Evolutionary conservation across 2,797 vertebrate species (phyloP).

Genomic region (Vespertilio murinus): DNA sequence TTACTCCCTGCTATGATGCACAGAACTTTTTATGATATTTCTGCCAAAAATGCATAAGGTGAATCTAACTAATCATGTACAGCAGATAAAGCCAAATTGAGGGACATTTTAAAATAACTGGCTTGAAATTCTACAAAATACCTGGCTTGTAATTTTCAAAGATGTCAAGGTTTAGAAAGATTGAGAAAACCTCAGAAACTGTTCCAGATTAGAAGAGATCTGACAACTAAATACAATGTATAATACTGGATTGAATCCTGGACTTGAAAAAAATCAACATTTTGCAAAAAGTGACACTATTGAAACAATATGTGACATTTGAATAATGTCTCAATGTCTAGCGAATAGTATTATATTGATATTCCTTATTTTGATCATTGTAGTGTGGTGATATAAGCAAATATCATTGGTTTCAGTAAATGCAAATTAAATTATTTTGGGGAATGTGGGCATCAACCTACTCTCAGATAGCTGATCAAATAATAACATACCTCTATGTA

Average conservation of each 20-base stretch:
- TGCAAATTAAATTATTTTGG: not conserved
- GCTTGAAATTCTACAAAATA: not conserved
- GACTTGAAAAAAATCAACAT: not conserved
- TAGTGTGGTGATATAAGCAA: not conserved
- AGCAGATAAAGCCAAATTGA: not conserved
- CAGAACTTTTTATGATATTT: not conserved
- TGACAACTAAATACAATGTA: not conserved
- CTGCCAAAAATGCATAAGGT: not conserved
- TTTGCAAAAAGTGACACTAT: not conserved
- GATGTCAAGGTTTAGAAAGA: not conserved
- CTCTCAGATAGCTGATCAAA: not conserved
- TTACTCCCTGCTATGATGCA: not conserved
- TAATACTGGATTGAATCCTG: not conserved
- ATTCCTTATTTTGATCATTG: not conserved
- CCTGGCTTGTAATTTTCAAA: not conserved
- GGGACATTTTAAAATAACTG: not conserved
- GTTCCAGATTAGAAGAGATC: not conserved
- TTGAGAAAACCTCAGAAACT: not conserved
- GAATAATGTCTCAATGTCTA: not conserved
- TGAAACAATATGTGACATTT: not conserved
- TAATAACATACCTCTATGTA: not conserved
- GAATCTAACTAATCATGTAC: not conserved
- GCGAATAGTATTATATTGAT: not conserved
- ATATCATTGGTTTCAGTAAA: not conserved
- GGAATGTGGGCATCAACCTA: rapidly evolving